A percentile compares a stretch with the other conserved stretches of the same genome.
Conservation (phyloP, 2,888 invertebrate genomes). For the Tenthredo notha region DNA sequence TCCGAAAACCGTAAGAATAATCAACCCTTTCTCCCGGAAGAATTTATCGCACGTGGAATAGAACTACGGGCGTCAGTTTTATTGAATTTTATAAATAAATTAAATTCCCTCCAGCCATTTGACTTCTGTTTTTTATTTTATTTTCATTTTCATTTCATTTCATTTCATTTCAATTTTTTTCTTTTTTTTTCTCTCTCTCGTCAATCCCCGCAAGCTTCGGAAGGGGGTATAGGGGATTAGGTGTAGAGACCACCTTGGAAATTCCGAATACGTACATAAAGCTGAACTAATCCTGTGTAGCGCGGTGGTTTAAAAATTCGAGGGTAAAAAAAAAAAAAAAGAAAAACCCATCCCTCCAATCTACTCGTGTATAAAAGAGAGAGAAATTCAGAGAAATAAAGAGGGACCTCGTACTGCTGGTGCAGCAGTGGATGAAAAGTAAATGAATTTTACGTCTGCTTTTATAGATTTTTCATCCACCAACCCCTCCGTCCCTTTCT, state of each 20-base stretch:
- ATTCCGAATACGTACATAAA: conserved; percentile 13
- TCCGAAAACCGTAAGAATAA: neutral
- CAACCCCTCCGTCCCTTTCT: neutral
- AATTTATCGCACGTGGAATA: no score
- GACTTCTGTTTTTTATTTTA: neutral
- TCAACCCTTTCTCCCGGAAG: neutral
- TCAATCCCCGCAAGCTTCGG: neutral
- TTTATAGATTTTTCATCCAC: conserved; percentile 1
- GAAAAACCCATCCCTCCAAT: neutral
- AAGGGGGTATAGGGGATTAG: neutral
- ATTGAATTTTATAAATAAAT: no score
- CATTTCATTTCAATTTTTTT: neutral
- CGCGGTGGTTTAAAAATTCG: conserved; percentile 5
- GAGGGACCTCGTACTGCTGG: conserved; percentile 37
- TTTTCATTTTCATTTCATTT: neutral
- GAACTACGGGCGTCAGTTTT: neutral
- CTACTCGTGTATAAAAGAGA: neutral
- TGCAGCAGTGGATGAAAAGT: conserved; percentile 7
- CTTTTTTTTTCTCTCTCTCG: neutral
- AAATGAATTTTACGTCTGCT: conserved; percentile 13
- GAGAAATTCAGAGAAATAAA: neutral
- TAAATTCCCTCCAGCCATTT: no score
- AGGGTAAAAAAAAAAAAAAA: neutral
- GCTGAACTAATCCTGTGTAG: conserved; percentile 5
- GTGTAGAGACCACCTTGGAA: conserved; percentile 8